Evolutionary conservation across 2,113 vertebrate species (phyloP).

Genomic region (Mesitornis unicolor): DNA sequence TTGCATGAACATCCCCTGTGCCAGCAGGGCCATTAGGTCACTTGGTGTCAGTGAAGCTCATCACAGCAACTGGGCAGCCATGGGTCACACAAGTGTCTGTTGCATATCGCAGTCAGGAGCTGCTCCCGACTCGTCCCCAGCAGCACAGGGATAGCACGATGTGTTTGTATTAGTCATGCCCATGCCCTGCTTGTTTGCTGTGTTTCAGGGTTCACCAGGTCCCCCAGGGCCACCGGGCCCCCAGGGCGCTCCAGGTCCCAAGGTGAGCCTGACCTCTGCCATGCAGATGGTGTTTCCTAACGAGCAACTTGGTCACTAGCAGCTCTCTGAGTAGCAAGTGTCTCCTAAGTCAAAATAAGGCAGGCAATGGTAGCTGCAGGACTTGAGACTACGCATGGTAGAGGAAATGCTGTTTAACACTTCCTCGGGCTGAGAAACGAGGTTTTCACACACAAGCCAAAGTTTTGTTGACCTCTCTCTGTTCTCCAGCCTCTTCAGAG

Average conservation of each 20-base stretch:
- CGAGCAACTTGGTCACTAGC: accelerated
- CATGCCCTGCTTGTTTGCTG: background rate
- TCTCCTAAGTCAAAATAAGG: background rate
- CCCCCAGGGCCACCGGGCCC: constrained; percentile 83
- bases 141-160: accelerated
- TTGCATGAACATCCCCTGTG: background rate
- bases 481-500: background rate
- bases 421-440: background rate
- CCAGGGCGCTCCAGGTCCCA: constrained; percentile 82
- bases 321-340: accelerated
- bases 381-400: accelerated
- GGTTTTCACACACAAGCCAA: background rate
- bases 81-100: accelerated
- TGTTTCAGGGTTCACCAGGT: constrained; percentile 84
- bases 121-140: background rate
- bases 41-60: background rate
- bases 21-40: accelerated
- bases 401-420: background rate
- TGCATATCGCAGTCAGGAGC: accelerated
- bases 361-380: accelerated
- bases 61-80: accelerated
- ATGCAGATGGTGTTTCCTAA: background rate
- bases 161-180: accelerated
- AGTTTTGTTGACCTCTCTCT: background rate
- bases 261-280: constrained; percentile 72